Conservation (phyloP, 2,888 invertebrate genomes). For the Clunio marinus region DNA sequence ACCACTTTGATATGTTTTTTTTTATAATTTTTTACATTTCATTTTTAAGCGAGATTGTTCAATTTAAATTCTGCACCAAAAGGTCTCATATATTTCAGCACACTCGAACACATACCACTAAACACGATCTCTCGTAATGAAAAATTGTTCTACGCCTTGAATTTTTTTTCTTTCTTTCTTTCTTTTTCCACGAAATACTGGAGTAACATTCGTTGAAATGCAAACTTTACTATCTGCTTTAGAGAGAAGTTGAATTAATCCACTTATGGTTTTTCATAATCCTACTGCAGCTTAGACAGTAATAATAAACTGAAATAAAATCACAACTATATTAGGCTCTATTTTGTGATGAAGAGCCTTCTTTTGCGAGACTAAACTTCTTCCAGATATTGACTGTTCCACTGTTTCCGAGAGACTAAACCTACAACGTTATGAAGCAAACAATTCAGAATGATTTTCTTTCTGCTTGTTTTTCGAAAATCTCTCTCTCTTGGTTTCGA, state of each 20-base stretch:
- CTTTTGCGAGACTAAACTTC: neutral
- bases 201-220: neutral
- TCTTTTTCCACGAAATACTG: neutral
- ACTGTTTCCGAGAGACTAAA: neutral
- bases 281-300: neutral
- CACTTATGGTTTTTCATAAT: neutral
- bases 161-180: constrained; percentile 17
- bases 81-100: constrained; percentile 19
- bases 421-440: neutral
- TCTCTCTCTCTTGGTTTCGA: neutral
- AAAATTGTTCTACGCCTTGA: constrained; percentile 35
- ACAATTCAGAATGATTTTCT: neutral
- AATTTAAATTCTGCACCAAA: constrained; percentile 29
- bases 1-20: constrained; percentile 3
- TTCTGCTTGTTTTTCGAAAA: neutral
- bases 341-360: neutral
- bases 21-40: neutral
- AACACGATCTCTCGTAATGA: neutral
- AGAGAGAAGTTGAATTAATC: constrained; percentile 13
- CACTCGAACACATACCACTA: constrained; percentile 20
- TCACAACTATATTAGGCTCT: neutral
- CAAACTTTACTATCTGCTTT: neutral
- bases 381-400: neutral
- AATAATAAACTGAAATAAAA: neutral
- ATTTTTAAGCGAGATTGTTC: neutral